Conservation (phyloP, 2,888 invertebrate genomes). For the Ichneumon xanthorius region DNA sequence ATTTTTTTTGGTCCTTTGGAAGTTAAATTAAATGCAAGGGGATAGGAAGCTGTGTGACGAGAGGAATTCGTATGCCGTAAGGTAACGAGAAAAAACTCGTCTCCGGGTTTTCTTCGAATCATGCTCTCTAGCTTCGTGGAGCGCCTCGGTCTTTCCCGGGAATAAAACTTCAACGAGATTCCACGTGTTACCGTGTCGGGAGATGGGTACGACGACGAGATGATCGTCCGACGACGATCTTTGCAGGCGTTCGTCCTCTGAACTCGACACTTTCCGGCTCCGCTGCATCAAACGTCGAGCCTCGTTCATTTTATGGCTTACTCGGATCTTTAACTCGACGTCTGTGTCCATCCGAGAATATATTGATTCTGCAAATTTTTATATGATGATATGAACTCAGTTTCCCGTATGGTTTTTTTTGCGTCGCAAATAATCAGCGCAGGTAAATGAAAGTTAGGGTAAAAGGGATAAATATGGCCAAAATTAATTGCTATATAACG, state of each 20-base stretch:
- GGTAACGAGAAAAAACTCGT: neutral
- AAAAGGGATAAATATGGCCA: too few relatives aligned
- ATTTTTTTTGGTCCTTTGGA: slow-evolving; percentile 27
- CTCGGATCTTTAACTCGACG: neutral
- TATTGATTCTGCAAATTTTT: neutral
- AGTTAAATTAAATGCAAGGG: slow-evolving; percentile 48
- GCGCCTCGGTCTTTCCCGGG: neutral
- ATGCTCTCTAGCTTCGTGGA: neutral
- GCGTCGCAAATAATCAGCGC: neutral
- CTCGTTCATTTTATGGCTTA: neutral
- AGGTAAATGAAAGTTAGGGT: too few relatives aligned
- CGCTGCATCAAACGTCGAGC: neutral
- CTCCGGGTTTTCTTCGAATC: slow-evolving; percentile 8
- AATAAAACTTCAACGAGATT: slow-evolving; percentile 10
- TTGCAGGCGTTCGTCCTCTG: slow-evolving; percentile 7
- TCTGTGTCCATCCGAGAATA: neutral
- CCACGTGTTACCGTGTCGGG: neutral
- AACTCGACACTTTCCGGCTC: slow-evolving; percentile 22
- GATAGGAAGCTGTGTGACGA: neutral
- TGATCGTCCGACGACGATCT: slow-evolving; percentile 6
- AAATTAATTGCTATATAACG: too few relatives aligned
- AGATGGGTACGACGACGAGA: neutral
- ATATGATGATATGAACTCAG: neutral
- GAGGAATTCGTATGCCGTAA: neutral
- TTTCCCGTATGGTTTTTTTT: neutral